A percentile compares a stretch with the other conserved stretches of the same genome.
phyloP scores from a whole-genome alignment of 2,888 invertebrate species.

The Girardia tigrina region DNA sequence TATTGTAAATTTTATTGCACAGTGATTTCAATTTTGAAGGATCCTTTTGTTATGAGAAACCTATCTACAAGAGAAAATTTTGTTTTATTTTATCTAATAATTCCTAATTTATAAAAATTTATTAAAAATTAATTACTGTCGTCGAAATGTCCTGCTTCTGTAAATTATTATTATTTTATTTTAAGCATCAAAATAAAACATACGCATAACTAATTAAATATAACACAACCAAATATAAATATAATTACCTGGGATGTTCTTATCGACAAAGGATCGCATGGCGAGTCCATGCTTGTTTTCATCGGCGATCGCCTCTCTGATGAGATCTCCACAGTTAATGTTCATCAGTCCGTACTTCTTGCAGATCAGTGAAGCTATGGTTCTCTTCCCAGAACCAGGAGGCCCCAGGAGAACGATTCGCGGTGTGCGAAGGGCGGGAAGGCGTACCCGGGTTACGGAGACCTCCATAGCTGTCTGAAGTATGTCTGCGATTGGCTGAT shows the following conservation, averaged over 20 bases:
- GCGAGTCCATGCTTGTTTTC: slow-evolving; percentile 46
- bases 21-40: too few relatives aligned
- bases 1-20: too few relatives aligned
- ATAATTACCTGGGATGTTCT: slow-evolving; percentile 45
- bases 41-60: too few relatives aligned
- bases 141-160: too few relatives aligned
- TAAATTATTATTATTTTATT: too few relatives aligned
- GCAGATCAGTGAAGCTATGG: slow-evolving; percentile 47
- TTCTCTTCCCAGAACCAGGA: slow-evolving; percentile 47
- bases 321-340: slow-evolving; percentile 46
- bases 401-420: slow-evolving; percentile 48
- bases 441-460: slow-evolving; percentile 42
- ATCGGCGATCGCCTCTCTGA: slow-evolving; percentile 48
- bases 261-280: slow-evolving; percentile 45
- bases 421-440: slow-evolving; percentile 49
- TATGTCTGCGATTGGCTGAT: slow-evolving; percentile 51
- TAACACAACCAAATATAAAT: background rate
- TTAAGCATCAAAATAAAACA: too few relatives aligned
- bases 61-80: too few relatives aligned
- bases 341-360: slow-evolving; percentile 50
- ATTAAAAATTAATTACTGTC: too few relatives aligned
- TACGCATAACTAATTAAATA: too few relatives aligned
- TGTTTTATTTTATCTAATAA: too few relatives aligned
- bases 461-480: slow-evolving; percentile 46
- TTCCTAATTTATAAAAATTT: too few relatives aligned